A percentile compares a stretch with the other conserved stretches of the same genome.
phyloP scores from a whole-genome alignment of 2,113 vertebrate genomes.

The Amphilophus citrinellus region DNA sequence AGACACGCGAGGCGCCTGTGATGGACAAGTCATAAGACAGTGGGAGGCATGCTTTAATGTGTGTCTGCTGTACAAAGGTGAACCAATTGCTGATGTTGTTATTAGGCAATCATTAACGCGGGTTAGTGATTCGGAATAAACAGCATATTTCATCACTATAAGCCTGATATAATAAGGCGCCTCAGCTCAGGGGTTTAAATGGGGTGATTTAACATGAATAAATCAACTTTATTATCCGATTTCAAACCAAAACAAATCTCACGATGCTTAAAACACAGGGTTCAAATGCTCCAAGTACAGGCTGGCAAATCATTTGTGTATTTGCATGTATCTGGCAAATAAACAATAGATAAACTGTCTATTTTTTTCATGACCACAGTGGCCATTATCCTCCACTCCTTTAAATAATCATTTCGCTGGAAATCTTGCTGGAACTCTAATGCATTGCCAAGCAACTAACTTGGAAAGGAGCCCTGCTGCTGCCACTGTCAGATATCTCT shows the following conservation, averaged over 20 bases:
- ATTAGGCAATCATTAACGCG: constrained; percentile 75
- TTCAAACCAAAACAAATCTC: background rate
- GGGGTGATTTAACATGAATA: background rate
- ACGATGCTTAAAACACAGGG: background rate
- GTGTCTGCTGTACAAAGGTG: constrained; percentile 77
- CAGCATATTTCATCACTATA: background rate
- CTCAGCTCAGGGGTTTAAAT: background rate
- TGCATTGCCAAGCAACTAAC: constrained; percentile 65
- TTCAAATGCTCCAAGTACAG: background rate
- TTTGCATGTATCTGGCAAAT: background rate
- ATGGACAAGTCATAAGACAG: constrained; percentile 60
- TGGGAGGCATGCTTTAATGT: constrained; percentile 60
- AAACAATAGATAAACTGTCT: constrained; percentile 22
- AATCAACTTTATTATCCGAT: background rate
- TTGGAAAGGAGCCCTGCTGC: constrained; percentile 40
- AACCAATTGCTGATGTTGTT: constrained; percentile 71
- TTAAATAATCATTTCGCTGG: constrained; percentile 50
- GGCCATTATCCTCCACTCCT: constrained; percentile 22
- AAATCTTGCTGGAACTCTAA: constrained; percentile 46
- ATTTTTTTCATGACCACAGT: constrained; percentile 1
- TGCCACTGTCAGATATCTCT: constrained; percentile 44
- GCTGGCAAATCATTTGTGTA: background rate
- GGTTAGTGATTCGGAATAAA: constrained; percentile 38
- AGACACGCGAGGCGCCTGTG: constrained; percentile 38
- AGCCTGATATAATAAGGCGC: constrained; percentile 19